phyloP scores from a whole-genome alignment of 2,888 invertebrate genomes.

The Deilephila elpenor region DNA sequence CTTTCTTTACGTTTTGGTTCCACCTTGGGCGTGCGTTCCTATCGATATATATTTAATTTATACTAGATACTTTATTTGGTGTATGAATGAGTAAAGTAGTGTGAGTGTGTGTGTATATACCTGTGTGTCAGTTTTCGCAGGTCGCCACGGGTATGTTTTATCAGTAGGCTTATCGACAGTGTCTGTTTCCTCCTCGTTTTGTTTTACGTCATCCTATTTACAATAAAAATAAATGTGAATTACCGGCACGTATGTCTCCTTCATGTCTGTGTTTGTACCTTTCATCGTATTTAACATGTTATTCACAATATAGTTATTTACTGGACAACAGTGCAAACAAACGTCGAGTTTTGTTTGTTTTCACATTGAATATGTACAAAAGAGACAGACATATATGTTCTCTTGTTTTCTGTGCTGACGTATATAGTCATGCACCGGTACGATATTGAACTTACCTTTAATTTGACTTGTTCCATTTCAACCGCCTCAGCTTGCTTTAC shows the following conservation, averaged over 20 bases:
- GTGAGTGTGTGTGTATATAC: conserved; percentile 54
- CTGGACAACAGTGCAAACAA: conserved; percentile 57
- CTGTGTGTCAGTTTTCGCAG: conserved; percentile 72
- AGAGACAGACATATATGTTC: conserved; percentile 21
- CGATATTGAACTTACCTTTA: conserved; percentile 71
- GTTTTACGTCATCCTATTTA: conserved; percentile 72
- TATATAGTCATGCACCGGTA: conserved; percentile 45
- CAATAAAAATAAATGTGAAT: conserved; percentile 62
- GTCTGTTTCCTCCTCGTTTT: conserved; percentile 64
- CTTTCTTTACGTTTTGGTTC: conserved; percentile 64
- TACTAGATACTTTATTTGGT: conserved; percentile 23
- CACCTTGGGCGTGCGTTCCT: conserved; percentile 60
- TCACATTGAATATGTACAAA: conserved; percentile 49
- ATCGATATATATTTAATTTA: conserved; percentile 43
- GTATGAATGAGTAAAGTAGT: conserved; percentile 35
- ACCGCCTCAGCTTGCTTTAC: conserved; percentile 69
- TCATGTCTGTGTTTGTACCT: conserved; percentile 21
- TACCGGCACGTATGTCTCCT: conserved; percentile 34
- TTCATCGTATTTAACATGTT: conserved; percentile 35
- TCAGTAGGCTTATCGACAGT: conserved; percentile 71
- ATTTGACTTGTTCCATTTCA: conserved; percentile 71
- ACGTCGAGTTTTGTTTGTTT: conserved; percentile 24
- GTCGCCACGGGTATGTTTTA: conserved; percentile 74
- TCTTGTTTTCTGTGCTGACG: conserved; percentile 4
- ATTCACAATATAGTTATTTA: conserved; percentile 63